Conservation (phyloP, 2,113 vertebrate species). For the Kryptolebias marmoratus region DNA sequence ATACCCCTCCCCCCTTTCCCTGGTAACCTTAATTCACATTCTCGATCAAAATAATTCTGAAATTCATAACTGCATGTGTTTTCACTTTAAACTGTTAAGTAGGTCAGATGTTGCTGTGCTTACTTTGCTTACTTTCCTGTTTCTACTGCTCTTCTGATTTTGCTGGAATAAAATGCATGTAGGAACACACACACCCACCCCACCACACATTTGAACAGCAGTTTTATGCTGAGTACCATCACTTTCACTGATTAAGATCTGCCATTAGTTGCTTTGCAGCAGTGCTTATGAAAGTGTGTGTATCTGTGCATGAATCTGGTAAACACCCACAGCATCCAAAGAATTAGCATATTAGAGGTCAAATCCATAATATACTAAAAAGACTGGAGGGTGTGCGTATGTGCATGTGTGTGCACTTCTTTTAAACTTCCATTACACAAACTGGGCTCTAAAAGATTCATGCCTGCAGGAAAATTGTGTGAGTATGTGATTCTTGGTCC, state of each 20-base stretch:
- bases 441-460: conserved; percentile 37
- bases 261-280: conserved; percentile 15
- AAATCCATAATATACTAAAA: conserved; percentile 47
- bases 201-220: neutral
- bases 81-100: conserved; percentile 22
- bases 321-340: conserved; percentile 37
- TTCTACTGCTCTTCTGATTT: conserved; percentile 12
- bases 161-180: neutral
- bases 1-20: too few species aligned
- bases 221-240: conserved; percentile 26
- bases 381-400: conserved; percentile 35
- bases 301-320: conserved; percentile 23
- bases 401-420: neutral
- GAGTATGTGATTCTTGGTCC: neutral
- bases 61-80: neutral
- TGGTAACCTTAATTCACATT: neutral
- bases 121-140: neutral
- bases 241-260: conserved; percentile 21
- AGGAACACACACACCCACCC: too few species aligned
- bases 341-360: conserved; percentile 68
- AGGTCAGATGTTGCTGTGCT: conserved; percentile 33
- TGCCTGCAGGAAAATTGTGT: conserved; percentile 29
- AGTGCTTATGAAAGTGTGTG: neutral
- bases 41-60: conserved; percentile 12
- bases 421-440: conserved; percentile 20